These are phyloP conservation scores for Thereuonema tuberculata DNA, from an alignment of 1,140 invertebrate species.

Conservation along the genomic window DNA sequence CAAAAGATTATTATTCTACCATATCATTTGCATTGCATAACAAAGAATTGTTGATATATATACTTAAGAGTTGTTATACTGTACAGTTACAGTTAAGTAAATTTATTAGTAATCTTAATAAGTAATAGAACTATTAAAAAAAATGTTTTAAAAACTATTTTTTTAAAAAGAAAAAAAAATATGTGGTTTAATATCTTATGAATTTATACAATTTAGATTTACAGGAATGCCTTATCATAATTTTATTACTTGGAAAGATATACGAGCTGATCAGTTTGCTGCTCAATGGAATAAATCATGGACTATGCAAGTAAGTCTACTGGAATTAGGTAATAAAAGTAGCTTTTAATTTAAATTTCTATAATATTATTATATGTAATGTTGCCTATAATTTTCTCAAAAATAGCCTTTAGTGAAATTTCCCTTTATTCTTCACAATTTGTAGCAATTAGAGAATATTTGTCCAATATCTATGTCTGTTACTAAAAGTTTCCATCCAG, in stretches of 20 bases:
- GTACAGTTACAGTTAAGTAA: background rate
- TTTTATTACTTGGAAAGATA: constrained; percentile 94
- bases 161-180: background rate
- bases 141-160: constrained; percentile 6
- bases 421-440: too few relatives aligned
- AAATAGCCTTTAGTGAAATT: too few relatives aligned
- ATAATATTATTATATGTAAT: too few relatives aligned
- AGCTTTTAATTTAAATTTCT: too few relatives aligned
- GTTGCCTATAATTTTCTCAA: too few relatives aligned
- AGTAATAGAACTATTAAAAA: background rate
- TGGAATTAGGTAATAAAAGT: constrained; percentile 2
- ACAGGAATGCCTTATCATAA: constrained; percentile 75
- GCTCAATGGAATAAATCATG: constrained; percentile 72
- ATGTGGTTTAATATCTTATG: background rate
- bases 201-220: constrained; percentile 31
- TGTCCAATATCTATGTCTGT: too few relatives aligned
- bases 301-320: constrained; percentile 51
- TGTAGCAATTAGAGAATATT: too few relatives aligned
- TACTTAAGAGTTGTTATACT: too few relatives aligned
- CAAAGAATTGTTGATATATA: too few relatives aligned
- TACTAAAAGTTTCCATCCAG: too few relatives aligned
- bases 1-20: too few relatives aligned
- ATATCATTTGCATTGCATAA: too few relatives aligned
- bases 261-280: constrained; percentile 62
- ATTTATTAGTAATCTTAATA: background rate